A percentile compares a stretch with the other conserved stretches of the same genome.
Conservation (phyloP, 2,113 vertebrate genomes). For the pig (Sus scrofa) region DNA sequence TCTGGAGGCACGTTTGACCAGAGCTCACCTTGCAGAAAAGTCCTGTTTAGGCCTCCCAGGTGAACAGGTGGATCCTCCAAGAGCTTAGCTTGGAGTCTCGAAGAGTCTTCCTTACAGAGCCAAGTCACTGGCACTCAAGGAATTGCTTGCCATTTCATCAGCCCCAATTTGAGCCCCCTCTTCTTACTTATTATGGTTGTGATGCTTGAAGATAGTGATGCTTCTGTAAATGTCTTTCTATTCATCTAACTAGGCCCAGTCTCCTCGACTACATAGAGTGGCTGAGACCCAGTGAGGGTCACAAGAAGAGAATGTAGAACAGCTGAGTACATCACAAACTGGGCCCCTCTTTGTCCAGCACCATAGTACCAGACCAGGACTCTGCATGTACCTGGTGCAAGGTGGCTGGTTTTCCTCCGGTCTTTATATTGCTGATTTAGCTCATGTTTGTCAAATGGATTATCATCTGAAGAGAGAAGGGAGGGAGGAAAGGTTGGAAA, state of each 20-base stretch:
- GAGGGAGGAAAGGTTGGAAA: background rate
- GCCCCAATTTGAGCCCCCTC: too few relatives aligned
- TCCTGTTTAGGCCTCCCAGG: background rate
- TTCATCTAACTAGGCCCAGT: background rate
- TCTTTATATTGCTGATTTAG: background rate
- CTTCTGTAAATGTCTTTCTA: background rate
- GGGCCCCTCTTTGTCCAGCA: background rate
- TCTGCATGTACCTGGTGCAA: background rate
- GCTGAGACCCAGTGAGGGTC: background rate
- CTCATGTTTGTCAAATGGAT: background rate
- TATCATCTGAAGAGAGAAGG: background rate
- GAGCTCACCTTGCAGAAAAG: background rate
- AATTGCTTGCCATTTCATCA: background rate
- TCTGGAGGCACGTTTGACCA: background rate
- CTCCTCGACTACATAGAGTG: background rate
- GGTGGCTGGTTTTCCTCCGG: too few relatives aligned
- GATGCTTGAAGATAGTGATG: background rate
- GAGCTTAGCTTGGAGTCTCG: background rate
- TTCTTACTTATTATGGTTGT: accelerated
- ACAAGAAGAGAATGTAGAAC: background rate
- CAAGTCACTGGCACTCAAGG: too few relatives aligned
- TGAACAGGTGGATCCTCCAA: background rate
- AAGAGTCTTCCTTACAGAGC: background rate
- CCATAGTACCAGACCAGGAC: background rate
- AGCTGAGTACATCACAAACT: too few relatives aligned